Evolutionary conservation across 2,797 vertebrate species (phyloP).

Genomic region (Etheostoma perlongum): DNA sequence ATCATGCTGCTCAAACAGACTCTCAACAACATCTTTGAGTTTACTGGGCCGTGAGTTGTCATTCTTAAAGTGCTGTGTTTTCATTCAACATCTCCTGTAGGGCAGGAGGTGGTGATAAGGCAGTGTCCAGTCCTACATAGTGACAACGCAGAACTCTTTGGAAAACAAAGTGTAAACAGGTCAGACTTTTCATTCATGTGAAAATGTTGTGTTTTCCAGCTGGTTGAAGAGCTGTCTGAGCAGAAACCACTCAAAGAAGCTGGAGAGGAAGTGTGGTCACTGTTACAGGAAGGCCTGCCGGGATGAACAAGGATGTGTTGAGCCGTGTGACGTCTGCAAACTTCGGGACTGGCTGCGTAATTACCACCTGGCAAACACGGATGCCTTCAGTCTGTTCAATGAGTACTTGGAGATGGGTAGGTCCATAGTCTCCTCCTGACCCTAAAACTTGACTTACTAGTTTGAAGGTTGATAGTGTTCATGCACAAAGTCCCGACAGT

Average conservation of each 20-base stretch:
- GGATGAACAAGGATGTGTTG: conserved; percentile 31
- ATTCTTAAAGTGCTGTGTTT: not conserved
- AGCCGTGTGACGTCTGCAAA: conserved; percentile 80
- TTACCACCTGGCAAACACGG: conserved; percentile 84
- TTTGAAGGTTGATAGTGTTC: not conserved
- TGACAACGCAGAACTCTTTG: not conserved
- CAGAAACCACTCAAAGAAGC: conserved; percentile 15
- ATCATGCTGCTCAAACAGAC: conserved; percentile 95
- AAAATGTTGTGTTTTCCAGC: conserved; percentile 64
- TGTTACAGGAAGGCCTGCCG: conserved; percentile 75
- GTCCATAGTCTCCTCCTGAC: conserved; percentile 1
- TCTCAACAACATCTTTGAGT: conserved; percentile 91
- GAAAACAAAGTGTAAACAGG: not conserved
- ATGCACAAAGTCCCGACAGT: not conserved
- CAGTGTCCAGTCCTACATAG: not conserved
- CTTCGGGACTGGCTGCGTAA: conserved; percentile 85
- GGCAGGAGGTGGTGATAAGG: not conserved
- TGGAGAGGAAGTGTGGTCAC: conserved; percentile 74
- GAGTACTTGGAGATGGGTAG: conserved; percentile 96
- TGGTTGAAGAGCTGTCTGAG: conserved; percentile 74
- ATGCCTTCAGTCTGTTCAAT: conserved; percentile 90
- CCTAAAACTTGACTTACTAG: not conserved
- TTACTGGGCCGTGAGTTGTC: conserved; percentile 88
- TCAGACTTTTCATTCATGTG: not conserved
- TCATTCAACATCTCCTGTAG: not conserved